phyloP scores from a whole-genome alignment of 2,888 invertebrate species.

The Morpho helenor region DNA sequence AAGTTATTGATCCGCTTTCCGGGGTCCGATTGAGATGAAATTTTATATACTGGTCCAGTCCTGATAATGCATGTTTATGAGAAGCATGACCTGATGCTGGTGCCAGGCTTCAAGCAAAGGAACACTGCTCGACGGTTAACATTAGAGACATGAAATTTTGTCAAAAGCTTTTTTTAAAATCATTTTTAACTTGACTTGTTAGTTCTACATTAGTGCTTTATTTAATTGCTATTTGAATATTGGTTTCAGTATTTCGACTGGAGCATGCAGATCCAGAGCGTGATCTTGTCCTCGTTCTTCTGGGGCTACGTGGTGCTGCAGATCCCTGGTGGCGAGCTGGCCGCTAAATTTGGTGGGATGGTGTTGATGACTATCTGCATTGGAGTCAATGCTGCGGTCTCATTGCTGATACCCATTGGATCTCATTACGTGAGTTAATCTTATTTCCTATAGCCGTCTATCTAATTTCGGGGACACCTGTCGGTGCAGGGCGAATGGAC shows the following conservation, averaged over 20 bases:
- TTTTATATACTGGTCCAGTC: too few species aligned
- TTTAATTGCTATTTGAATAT: background rate
- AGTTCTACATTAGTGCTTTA: background rate
- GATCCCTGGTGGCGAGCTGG: conserved; percentile 83
- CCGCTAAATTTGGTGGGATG: conserved; percentile 85
- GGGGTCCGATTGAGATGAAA: too few species aligned
- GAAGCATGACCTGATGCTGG: too few species aligned
- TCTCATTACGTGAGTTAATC: conserved; percentile 47
- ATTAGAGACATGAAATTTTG: too few species aligned
- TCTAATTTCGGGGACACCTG: too few species aligned
- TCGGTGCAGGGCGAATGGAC: too few species aligned
- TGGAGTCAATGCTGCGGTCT: conserved; percentile 56
- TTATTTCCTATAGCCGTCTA: background rate
- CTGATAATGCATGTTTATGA: too few species aligned
- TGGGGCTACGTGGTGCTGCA: conserved; percentile 85
- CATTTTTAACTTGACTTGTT: too few species aligned
- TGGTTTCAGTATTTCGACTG: conserved; percentile 68
- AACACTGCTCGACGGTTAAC: too few species aligned
- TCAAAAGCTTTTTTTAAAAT: too few species aligned
- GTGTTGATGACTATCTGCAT: conserved; percentile 67
- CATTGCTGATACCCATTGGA: conserved; percentile 47
- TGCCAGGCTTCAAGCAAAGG: too few species aligned
- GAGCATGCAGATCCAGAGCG: conserved; percentile 67
- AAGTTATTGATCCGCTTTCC: too few species aligned
- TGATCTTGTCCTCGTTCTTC: conserved; percentile 77